These are phyloP conservation scores for Trachymyrmex septentrionalis DNA, from an alignment of 1,140 invertebrate species.

Conservation along the genomic window DNA sequence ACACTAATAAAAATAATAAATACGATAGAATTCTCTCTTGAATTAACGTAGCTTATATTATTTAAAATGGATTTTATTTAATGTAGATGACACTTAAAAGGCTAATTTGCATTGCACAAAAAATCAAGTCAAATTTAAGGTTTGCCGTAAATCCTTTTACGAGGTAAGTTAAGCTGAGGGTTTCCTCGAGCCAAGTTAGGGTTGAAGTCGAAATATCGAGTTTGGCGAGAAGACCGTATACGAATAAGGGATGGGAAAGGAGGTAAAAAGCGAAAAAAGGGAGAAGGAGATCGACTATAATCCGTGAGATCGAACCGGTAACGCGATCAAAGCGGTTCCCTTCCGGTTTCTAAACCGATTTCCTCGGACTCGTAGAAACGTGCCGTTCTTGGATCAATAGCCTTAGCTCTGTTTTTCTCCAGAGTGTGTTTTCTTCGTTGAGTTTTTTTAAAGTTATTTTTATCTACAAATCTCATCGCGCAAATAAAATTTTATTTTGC, in stretches of 20 bases:
- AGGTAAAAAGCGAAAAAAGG: slow-evolving; percentile 62
- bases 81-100: not conserved
- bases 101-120: slow-evolving; percentile 2
- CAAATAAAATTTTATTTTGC: slow-evolving; percentile 2
- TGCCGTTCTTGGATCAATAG: slow-evolving; percentile 68
- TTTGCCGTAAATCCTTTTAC: slow-evolving; percentile 22
- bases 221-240: slow-evolving; percentile 59
- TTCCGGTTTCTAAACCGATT: slow-evolving; percentile 77
- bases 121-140: slow-evolving; percentile 31
- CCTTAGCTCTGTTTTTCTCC: slow-evolving; percentile 1
- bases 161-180: slow-evolving; percentile 54
- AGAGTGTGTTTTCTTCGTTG: slow-evolving; percentile 15
- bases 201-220: slow-evolving; percentile 73
- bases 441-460: not conserved
- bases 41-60: not conserved
- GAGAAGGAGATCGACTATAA: slow-evolving; percentile 63
- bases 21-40: not conserved
- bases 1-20: not conserved
- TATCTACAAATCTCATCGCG: not conserved
- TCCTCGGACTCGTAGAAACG: slow-evolving; percentile 72
- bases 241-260: slow-evolving; percentile 53
- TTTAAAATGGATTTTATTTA: not conserved
- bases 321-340: slow-evolving; percentile 77
- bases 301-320: slow-evolving; percentile 77
- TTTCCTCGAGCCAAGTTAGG: slow-evolving; percentile 66